Conservation (phyloP, 2,113 vertebrate species). For the Amblyopsis rosae region DNA sequence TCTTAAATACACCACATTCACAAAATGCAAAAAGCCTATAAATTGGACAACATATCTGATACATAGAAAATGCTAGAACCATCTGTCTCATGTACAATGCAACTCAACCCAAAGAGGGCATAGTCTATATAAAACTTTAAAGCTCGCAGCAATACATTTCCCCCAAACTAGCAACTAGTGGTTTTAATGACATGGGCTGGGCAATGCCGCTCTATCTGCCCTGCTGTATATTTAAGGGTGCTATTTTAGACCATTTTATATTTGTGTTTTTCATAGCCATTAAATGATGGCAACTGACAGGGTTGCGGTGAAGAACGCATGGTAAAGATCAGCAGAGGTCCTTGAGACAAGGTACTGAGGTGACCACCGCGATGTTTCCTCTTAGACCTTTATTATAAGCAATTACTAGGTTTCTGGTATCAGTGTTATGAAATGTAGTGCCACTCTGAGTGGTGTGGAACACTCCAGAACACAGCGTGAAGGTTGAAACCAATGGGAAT, state of each 20-base stretch:
- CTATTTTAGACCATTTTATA: constrained; percentile 71
- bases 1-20: background rate
- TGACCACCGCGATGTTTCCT: constrained; percentile 45
- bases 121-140: constrained; percentile 56
- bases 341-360: constrained; percentile 55
- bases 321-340: constrained; percentile 41
- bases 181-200: constrained; percentile 71
- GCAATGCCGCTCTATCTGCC: constrained; percentile 59
- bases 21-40: background rate
- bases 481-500: constrained; percentile 43
- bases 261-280: constrained; percentile 58
- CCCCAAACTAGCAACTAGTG: constrained; percentile 52
- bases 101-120: constrained; percentile 26
- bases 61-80: background rate
- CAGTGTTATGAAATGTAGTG: constrained; percentile 12
- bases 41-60: constrained; percentile 4
- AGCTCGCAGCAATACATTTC: constrained; percentile 44
- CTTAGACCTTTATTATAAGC: constrained; percentile 45
- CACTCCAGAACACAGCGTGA: constrained; percentile 13
- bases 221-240: constrained; percentile 69
- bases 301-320: constrained; percentile 51
- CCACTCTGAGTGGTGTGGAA: constrained; percentile 11
- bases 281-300: constrained; percentile 59
- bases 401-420: constrained; percentile 34
- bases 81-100: constrained; percentile 13